These are phyloP conservation scores for Cyclophora punctaria DNA, from an alignment of 2,888 invertebrate species.

Conservation along the genomic window DNA sequence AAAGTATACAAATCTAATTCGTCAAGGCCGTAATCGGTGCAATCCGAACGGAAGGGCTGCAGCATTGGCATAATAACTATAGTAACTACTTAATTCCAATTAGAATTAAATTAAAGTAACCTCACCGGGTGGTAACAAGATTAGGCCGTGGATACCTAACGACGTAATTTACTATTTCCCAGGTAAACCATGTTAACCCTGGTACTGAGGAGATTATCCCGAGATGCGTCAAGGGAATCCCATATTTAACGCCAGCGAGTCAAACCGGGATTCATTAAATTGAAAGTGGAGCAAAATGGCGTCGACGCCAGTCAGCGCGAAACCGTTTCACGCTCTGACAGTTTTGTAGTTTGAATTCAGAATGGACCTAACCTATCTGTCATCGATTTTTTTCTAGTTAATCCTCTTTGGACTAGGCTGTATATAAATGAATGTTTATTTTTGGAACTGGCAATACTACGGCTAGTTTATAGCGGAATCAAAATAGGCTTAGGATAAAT, in stretches of 20 bases:
- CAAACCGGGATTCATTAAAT: constrained; percentile 55
- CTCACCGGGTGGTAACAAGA: too few species aligned
- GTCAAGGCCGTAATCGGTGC: too few species aligned
- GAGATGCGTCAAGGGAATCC: constrained; percentile 31
- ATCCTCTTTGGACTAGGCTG: too few species aligned
- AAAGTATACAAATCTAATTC: too few species aligned
- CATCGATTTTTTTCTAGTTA: constrained; percentile 21
- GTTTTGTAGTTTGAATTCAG: constrained; percentile 46
- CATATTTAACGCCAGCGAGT: constrained; percentile 39
- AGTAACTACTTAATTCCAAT: too few species aligned
- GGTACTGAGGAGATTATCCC: constrained; percentile 31
- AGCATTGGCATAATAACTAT: too few species aligned
- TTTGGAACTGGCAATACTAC: too few species aligned
- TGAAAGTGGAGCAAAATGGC: constrained; percentile 56
- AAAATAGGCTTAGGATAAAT: too few species aligned
- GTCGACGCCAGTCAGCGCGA: constrained; percentile 40
- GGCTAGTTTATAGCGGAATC: too few species aligned
- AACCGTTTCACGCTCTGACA: constrained; percentile 57
- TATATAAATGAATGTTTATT: too few species aligned
- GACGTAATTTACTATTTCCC: not conserved
- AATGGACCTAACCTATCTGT: constrained; percentile 49
- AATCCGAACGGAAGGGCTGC: too few species aligned
- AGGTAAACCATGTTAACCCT: constrained; percentile 8
- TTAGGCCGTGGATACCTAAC: not conserved
- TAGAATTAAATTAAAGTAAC: too few species aligned